Conservation (phyloP, 2,797 vertebrate species). For the Siniperca undulata region DNA sequence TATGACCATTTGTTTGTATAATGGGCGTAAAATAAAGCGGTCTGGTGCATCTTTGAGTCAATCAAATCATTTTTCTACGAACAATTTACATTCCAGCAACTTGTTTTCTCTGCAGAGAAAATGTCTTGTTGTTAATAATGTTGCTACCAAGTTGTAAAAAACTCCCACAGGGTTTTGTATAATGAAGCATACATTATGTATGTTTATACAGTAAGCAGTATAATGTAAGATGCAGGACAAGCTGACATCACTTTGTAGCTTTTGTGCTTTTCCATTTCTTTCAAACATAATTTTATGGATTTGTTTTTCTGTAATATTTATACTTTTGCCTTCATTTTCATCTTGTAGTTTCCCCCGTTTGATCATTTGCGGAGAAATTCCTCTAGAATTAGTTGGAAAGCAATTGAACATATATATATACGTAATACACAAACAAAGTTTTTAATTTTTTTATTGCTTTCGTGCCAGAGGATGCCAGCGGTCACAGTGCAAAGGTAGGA, state of each 20-base stretch:
- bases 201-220: too few species aligned
- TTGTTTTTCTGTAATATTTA: too few species aligned
- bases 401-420: not conserved
- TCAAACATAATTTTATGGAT: too few species aligned
- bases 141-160: not conserved
- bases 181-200: too few species aligned
- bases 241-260: not conserved
- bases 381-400: not conserved
- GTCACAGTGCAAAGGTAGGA: slow-evolving; percentile 28
- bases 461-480: not conserved
- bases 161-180: not conserved
- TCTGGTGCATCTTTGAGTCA: too few species aligned
- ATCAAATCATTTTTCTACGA: too few species aligned
- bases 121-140: not conserved
- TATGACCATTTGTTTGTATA: too few species aligned
- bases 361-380: not conserved
- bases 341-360: not conserved
- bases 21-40: too few species aligned
- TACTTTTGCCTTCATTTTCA: not conserved
- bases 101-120: too few species aligned
- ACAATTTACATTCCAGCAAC: not conserved
- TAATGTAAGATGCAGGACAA: not conserved
- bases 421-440: not conserved
- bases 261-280: not conserved
- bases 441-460: not conserved